Evolutionary conservation across 2,888 invertebrate genomes (phyloP), one percentile per base, ranked within the genome.

Genomic region (Drymonia ruficornis): DNA sequence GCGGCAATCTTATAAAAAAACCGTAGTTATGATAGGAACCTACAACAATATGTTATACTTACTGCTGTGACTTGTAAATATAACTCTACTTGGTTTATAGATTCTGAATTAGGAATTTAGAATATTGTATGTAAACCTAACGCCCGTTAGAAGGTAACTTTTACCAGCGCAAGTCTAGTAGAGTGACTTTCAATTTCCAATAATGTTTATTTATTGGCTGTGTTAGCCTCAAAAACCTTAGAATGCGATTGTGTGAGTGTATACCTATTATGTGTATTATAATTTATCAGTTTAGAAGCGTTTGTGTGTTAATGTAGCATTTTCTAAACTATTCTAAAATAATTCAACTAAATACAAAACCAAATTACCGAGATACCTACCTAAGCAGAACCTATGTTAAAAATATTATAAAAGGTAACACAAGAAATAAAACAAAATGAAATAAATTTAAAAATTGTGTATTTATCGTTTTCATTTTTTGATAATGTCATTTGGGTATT

Each of bases 391-490:
- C 13, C 31, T 34, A 11, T 11, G 31, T 9, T 12, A 7, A 34
- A 34, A 5, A 36, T n/a, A 36, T 36, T n/a, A 36, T n/a, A n/a
- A 70, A n/a, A 79, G 76, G 71, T 36, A 67, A 80, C 79, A 78
- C 74, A 78, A 76, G 65, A 85, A 92, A 88, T 87, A 70, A 92
- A 91, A 91, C 88, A 83, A 91, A 91, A 90, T 64, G 67, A 89
- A 90, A 86, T 87, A 84, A 90, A 90, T 88, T 87, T 87, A 77
- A 80, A 86, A 86, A 87, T 73, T 84, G 77, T 91, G 87, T 91
- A 91, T 91, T 91, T 89, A 80, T 75, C 80, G 60, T 80, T 84
- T 79, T 81, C 72, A 31, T 58, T 76, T 80, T 74, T 80, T 77
- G 63, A 81, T 84, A 75, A 77, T 84, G 79, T 76, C 74, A 72